phyloP scores from a whole-genome alignment of 2,888 invertebrate species.

The Bhutanitis thaidina region DNA sequence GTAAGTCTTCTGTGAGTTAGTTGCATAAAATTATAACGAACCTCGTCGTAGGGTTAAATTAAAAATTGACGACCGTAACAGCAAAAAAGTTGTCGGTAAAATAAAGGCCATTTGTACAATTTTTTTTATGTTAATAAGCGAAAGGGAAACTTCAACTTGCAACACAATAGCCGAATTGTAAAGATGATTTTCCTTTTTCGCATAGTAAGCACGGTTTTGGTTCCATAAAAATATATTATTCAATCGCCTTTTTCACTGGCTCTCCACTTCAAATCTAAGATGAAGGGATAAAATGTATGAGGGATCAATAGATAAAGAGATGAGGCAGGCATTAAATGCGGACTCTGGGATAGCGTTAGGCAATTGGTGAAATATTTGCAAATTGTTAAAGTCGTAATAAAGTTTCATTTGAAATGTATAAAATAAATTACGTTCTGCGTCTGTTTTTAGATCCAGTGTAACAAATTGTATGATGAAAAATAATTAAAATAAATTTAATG shows the following conservation, averaged over 20 bases:
- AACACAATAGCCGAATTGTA: slow-evolving; percentile 72
- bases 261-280: slow-evolving; percentile 60
- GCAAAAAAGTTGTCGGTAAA: neutral
- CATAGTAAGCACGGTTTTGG: slow-evolving; percentile 67
- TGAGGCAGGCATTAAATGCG: slow-evolving; percentile 35
- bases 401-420: neutral
- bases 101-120: neutral
- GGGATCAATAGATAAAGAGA: slow-evolving; percentile 46
- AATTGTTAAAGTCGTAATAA: slow-evolving; percentile 1
- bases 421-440: no score
- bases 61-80: no score
- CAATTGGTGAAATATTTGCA: slow-evolving; percentile 21
- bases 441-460: no score
- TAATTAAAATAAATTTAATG: no score
- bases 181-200: slow-evolving; percentile 74
- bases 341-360: slow-evolving; percentile 27
- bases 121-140: slow-evolving; percentile 71
- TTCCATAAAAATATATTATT: slow-evolving; percentile 75
- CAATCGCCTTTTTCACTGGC: slow-evolving; percentile 68
- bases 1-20: no score
- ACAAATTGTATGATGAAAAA: no score
- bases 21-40: no score
- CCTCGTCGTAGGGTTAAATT: no score
- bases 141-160: slow-evolving; percentile 72
- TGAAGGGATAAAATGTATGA: slow-evolving; percentile 61